Conservation (phyloP, 1,140 invertebrate genomes). For the Habropoda laboriosa region DNA sequence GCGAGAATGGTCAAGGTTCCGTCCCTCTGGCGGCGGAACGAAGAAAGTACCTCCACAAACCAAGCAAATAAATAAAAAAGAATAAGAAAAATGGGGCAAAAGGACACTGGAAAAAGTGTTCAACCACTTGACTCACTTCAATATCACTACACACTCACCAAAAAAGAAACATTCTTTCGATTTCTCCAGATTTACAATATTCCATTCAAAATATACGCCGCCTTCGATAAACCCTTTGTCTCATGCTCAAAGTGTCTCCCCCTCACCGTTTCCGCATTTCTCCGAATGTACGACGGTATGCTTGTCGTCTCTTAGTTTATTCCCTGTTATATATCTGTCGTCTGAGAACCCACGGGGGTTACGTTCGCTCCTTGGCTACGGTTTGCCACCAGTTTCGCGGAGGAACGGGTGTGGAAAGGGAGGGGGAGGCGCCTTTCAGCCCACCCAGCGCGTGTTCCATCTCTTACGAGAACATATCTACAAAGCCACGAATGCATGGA, state of each 20-base stretch:
- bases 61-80: too few species aligned
- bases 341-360: slow-evolving; percentile 33
- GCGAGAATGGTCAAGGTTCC: too few species aligned
- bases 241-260: not conserved
- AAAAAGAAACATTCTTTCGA: not conserved
- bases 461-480: slow-evolving; percentile 61
- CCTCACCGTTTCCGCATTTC: not conserved
- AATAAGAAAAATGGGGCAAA: not conserved
- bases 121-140: too few species aligned
- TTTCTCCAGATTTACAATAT: slow-evolving; percentile 59
- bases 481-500: slow-evolving; percentile 64
- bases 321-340: slow-evolving; percentile 50
- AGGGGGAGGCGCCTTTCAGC: not conserved
- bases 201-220: slow-evolving; percentile 62
- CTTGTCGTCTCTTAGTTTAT: slow-evolving; percentile 57
- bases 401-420: too few species aligned
- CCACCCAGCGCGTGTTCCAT: slow-evolving; percentile 27
- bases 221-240: slow-evolving; percentile 52
- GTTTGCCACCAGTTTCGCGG: not conserved
- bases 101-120: too few species aligned
- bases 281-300: not conserved
- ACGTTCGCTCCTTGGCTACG: slow-evolving; percentile 40
- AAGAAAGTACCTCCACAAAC: too few species aligned
- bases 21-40: too few species aligned
- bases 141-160: too few species aligned